These are phyloP conservation scores for Amazona finschi DNA, from an alignment of 2,797 vertebrate species.

Conservation along the genomic window DNA sequence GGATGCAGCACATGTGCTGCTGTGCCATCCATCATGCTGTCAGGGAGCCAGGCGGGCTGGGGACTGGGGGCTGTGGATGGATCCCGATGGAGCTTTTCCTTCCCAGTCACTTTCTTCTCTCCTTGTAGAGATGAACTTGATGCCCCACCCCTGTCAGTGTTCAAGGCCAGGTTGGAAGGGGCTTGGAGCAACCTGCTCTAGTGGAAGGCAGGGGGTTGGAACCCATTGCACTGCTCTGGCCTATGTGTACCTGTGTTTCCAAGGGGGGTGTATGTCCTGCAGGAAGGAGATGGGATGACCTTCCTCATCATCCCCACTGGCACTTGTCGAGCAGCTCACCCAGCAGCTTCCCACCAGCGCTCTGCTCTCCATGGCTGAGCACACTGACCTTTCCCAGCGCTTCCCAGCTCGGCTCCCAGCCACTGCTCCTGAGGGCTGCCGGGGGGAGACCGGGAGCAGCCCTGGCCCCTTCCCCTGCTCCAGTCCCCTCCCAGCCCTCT, in stretches of 20 bases:
- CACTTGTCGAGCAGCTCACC: background rate
- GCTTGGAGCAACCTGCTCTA: background rate
- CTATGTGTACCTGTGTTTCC: background rate
- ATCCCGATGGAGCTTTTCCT: background rate
- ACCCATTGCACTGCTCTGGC: background rate
- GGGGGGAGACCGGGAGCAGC: background rate
- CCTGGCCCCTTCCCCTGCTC: background rate
- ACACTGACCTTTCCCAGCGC: slow-evolving; percentile 13
- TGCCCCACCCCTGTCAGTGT: background rate
- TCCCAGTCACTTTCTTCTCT: background rate
- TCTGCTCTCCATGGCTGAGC: slow-evolving; percentile 12
- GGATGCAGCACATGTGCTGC: background rate
- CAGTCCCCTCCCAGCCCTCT: background rate
- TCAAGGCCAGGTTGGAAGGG: background rate
- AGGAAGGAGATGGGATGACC: background rate
- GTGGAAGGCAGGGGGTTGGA: background rate
- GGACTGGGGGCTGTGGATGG: background rate
- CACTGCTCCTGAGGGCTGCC: background rate
- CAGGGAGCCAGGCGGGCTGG: background rate
- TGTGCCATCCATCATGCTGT: slow-evolving; percentile 14
- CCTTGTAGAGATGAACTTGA: background rate
- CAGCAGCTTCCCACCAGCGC: background rate
- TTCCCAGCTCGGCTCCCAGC: background rate
- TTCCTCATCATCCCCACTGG: background rate
- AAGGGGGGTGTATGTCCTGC: background rate